Base-by-base conservation (phyloP, 1,140 invertebrate genomes). In the Catajapyx aquilonaris region DNA sequence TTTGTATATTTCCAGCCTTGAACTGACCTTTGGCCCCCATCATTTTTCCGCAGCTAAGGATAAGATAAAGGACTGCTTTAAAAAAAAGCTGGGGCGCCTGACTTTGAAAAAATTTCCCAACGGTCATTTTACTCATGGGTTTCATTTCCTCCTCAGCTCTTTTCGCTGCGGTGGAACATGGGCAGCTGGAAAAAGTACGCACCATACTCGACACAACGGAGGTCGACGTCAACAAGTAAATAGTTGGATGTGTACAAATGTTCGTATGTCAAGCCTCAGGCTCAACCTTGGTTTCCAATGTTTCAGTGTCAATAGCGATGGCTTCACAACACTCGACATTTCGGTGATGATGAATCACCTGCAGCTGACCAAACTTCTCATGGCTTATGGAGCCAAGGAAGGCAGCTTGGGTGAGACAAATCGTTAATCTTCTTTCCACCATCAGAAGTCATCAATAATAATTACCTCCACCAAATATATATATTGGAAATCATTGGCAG, bases 151-250 rank as follows among this genome's bases (percentile, higher is more conserved):
- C 52, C 51, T 19, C 49, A 85, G 83, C 79, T 25, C 62, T 87
- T n/a, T 86, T 86, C 60, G 74, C 76, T 10, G 87, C 87, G 1
- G 81, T 93, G 2, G 87, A 94, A 59, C 79, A 90, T 58, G 84
- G 84, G 17, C 81, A 93, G 53, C 50, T 90, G 47, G 87, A 91
- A 44, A 84, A 87, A 52, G 81, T 79, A 1, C 70, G 76, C 44
- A 80, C 76, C 20, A 87, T 94, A 49, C 59, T 93, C 40, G 81
- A 90, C 48, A 81, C 81, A 10, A 84, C 80, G 0, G 79, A 86
- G 52, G 78, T 88, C 3, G 79, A 93, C 57, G 71, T 93, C 17
- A 93, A 93, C 59, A 84, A 84, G 86, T 91, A 62, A 62, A 59
- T 37, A 34, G 39, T 37, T 16, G 11, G 7, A 20, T 11, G 10